Evolutionary conservation across 1,140 invertebrate species (phyloP).

Genomic region (Theocolax elegans): DNA sequence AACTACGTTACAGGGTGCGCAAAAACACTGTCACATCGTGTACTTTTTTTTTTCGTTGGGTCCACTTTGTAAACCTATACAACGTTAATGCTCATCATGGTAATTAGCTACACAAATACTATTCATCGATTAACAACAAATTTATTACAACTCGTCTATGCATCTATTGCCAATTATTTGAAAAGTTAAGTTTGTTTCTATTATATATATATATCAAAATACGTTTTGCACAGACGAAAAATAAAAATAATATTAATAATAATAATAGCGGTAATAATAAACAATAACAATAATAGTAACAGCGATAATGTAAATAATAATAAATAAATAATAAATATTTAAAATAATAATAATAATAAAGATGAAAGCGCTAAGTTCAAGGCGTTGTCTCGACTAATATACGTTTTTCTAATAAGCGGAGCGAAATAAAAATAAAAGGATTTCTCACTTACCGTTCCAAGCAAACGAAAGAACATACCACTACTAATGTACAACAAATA

Average conservation of each 20-base stretch:
- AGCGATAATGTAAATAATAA: not conserved
- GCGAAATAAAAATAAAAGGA: conserved; percentile 35
- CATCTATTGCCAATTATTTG: too few species aligned
- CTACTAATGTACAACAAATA: conserved; percentile 45
- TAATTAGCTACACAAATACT: too few species aligned
- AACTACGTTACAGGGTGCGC: conserved; percentile 27
- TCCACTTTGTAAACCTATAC: too few species aligned
- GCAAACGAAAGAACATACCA: conserved; percentile 52
- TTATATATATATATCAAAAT: not conserved
- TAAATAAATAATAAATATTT: not conserved
- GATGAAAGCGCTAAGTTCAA: too few species aligned
- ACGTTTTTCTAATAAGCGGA: not conserved
- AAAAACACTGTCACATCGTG: conserved; percentile 15
- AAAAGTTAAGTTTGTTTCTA: too few species aligned
- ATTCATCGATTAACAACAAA: too few species aligned
- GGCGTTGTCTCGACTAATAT: too few species aligned
- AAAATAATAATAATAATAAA: too few species aligned
- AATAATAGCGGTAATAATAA: too few species aligned
- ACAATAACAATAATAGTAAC: not conserved
- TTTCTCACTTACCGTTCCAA: conserved; percentile 58
- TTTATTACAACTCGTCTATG: too few species aligned
- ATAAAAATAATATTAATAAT: too few species aligned
- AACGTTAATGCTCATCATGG: too few species aligned
- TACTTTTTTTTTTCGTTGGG: not conserved
- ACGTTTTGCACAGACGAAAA: not conserved